Percentiles rank a stretch among this genome's conserved stretches.
These are phyloP conservation scores for Acleris emargana DNA, from an alignment of 2,888 invertebrate genomes.

Conservation along the genomic window DNA sequence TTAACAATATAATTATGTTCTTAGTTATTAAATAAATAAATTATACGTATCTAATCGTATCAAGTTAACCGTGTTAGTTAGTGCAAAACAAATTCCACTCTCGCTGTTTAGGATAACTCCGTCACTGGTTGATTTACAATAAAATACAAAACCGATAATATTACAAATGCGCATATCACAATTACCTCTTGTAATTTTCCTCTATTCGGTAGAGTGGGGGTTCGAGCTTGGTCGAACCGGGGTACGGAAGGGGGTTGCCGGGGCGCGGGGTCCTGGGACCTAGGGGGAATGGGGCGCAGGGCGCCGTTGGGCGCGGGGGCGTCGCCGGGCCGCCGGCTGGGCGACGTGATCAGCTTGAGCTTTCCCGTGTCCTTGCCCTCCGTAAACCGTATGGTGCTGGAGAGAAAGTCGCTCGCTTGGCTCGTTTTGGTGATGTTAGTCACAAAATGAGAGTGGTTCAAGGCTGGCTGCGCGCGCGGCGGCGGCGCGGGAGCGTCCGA, in stretches of 20 bases:
- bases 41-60: constrained; percentile 37
- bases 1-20: constrained; percentile 52
- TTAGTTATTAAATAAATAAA: constrained; percentile 48
- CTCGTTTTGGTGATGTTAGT: constrained; percentile 74
- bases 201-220: constrained; percentile 48
- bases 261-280: constrained; percentile 49
- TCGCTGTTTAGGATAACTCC: constrained; percentile 53
- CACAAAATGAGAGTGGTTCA: constrained; percentile 65
- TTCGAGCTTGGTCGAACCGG: constrained; percentile 37
- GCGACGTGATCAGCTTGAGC: constrained; percentile 69
- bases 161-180: constrained; percentile 71
- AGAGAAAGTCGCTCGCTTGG: constrained; percentile 63
- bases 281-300: constrained; percentile 22
- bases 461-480: constrained; percentile 60
- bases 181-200: constrained; percentile 73
- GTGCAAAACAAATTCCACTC: constrained; percentile 62
- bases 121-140: constrained; percentile 56
- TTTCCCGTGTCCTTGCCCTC: constrained; percentile 71
- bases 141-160: constrained; percentile 68
- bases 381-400: constrained; percentile 77
- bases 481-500: constrained; percentile 75
- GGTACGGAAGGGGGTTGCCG: constrained; percentile 43
- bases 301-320: constrained; percentile 48
- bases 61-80: constrained; percentile 52
- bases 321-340: constrained; percentile 56